phyloP scores from a whole-genome alignment of 1,140 invertebrate species.

The Solenopsis invicta region DNA sequence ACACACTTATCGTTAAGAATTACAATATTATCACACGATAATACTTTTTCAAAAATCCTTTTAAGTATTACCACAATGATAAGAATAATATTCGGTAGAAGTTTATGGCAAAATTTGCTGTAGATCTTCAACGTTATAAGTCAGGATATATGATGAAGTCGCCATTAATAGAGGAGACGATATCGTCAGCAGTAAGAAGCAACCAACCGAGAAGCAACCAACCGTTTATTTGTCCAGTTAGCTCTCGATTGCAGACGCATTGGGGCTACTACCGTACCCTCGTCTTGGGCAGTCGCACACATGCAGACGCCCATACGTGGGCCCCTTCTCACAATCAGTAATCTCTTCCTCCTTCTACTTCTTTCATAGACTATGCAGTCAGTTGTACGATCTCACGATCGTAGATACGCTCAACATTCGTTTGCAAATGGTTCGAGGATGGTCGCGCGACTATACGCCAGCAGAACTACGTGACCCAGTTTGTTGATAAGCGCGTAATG shows the following conservation, averaged over 20 bases:
- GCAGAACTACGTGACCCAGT: slow-evolving; percentile 82
- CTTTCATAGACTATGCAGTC: slow-evolving; percentile 66
- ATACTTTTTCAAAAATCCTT: not conserved
- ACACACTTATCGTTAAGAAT: not conserved
- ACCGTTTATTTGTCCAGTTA: slow-evolving; percentile 66
- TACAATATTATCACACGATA: not conserved
- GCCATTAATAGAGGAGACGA: slow-evolving; percentile 53
- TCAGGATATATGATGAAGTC: slow-evolving; percentile 11
- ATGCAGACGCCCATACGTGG: slow-evolving; percentile 15
- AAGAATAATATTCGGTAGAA: not conserved
- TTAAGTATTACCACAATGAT: not conserved
- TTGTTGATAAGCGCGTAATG: slow-evolving; percentile 78
- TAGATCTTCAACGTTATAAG: slow-evolving; percentile 8
- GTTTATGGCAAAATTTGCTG: not conserved
- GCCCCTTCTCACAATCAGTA: slow-evolving; percentile 72
- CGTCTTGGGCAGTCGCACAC: slow-evolving; percentile 46
- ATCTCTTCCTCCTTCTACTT: slow-evolving; percentile 77
- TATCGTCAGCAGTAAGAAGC: slow-evolving; percentile 67
- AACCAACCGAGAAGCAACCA: slow-evolving; percentile 70
- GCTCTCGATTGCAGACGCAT: slow-evolving; percentile 54
- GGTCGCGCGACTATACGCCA: slow-evolving; percentile 70
- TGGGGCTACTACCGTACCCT: slow-evolving; percentile 49
- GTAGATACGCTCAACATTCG: slow-evolving; percentile 70
- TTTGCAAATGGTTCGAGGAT: slow-evolving; percentile 65
- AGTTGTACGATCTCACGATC: slow-evolving; percentile 79